phyloP scores from a whole-genome alignment of 2,797 vertebrate genomes.

The Borostomias antarcticus region DNA sequence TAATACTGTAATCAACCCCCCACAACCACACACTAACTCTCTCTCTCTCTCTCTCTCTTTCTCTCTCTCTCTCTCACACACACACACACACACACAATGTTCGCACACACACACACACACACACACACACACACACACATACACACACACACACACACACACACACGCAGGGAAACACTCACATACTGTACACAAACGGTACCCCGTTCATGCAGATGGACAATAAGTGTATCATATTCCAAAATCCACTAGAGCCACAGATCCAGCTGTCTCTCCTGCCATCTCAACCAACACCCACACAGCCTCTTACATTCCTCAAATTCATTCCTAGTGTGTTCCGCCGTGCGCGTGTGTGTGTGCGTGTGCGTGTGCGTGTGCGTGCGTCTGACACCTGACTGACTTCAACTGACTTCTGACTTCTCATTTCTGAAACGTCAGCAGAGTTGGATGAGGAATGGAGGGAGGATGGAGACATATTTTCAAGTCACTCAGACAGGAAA shows the following conservation, averaged over 20 bases:
- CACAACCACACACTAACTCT: slow-evolving; percentile 46
- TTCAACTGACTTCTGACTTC: not conserved
- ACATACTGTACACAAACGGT: not conserved
- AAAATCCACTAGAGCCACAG: too few relatives aligned
- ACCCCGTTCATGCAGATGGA: not conserved
- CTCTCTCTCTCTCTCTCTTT: slow-evolving; percentile 41
- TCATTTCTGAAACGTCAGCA: too few relatives aligned
- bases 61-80: slow-evolving; percentile 28
- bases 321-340: slow-evolving; percentile 10
- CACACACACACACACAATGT: slow-evolving; percentile 42
- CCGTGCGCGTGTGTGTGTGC: slow-evolving; percentile 8
- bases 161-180: not conserved
- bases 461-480: not conserved
- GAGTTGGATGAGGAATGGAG: not conserved
- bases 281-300: not conserved
- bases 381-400: slow-evolving; percentile 7
- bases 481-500: not conserved
- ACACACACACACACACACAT: slow-evolving; percentile 17
- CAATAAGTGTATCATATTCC: not conserved
- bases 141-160: slow-evolving; percentile 14
- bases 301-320: slow-evolving; percentile 9
- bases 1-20: not conserved
- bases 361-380: slow-evolving; percentile 8
- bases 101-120: slow-evolving; percentile 13
- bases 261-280: too few relatives aligned